Conservation (phyloP, 2,113 vertebrate genomes). For the Vimba vimba region DNA sequence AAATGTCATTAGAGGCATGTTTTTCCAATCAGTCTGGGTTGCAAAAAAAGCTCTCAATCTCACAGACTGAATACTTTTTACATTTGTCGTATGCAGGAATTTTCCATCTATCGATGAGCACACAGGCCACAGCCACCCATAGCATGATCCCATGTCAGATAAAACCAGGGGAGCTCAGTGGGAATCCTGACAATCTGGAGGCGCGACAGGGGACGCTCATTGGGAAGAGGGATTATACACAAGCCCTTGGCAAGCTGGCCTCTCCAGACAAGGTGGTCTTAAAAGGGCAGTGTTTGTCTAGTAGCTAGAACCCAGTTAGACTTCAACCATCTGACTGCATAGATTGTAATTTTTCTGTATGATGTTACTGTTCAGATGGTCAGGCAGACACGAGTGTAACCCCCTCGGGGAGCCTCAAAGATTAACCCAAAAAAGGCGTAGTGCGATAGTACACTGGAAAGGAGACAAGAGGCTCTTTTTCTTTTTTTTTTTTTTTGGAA, state of each 20-base stretch:
- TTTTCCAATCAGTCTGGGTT: not conserved
- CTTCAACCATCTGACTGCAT: slow-evolving; percentile 12
- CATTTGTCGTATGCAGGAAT: not conserved
- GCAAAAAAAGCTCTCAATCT: not conserved
- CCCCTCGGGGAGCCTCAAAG: not conserved
- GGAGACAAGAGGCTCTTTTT: not conserved
- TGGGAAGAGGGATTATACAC: slow-evolving; percentile 62
- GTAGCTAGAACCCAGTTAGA: slow-evolving; percentile 6
- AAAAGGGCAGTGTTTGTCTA: slow-evolving; percentile 55
- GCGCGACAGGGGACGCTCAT: slow-evolving; percentile 40
- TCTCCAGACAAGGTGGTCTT: slow-evolving; percentile 64
- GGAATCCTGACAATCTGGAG: slow-evolving; percentile 69
- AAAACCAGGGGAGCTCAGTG: slow-evolving; percentile 61
- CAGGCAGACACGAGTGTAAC: not conserved
- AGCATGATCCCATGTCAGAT: slow-evolving; percentile 35
- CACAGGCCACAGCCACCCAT: slow-evolving; percentile 21
- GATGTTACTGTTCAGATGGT: not conserved
- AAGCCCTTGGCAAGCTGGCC: slow-evolving; percentile 64
- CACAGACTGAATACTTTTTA: not conserved
- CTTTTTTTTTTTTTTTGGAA: too few species aligned
- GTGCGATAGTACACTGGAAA: not conserved
- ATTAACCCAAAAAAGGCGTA: not conserved
- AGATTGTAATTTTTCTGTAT: slow-evolving; percentile 9
- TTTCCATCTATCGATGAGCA: slow-evolving; percentile 36
- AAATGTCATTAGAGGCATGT: not conserved